Evolutionary conservation across 2,888 invertebrate species (phyloP), one percentile per base, ranked within the genome.

Genomic region (Scrobipalpa atriplicella): DNA sequence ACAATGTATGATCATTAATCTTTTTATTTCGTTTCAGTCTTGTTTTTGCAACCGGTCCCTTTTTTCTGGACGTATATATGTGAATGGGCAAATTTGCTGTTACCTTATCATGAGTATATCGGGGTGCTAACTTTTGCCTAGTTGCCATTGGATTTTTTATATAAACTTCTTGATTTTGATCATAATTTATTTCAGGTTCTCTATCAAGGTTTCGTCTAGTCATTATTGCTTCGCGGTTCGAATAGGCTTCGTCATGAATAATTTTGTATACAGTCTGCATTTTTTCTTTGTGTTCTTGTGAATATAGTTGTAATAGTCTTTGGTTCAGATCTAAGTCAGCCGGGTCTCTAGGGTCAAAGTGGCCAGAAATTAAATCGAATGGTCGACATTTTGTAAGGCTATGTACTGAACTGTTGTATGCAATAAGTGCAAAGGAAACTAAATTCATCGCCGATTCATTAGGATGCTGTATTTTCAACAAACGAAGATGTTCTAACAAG

Each of bases 331-430:
- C 36, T 38, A 58, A 7, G 36, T 38, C n/a, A 13, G 11, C 6
- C 7, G 58, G 58, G n/a, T 58, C 58, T 29, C 58, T 29, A 29
- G 58, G 58, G 29, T 58, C 58, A 36, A 58, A 58, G 16, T 58
- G 58, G 3, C 58, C 58, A n/a, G 38, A n/a, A n/a, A 58, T 58
- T 2, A 58, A 1, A 36, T 58, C 58, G 18, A 36, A 41, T n/a
- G 76, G 76, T 66, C 71, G 66, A 64, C 75, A 73, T 52, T 71
- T 70, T 0, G 72, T 73, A 8, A 75, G 72, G 60, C 71, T 72
- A 56, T 75, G 74, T 0, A 75, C 68, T 0, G 68, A 70, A 62
- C 68, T 73, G 61, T 76, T 78, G 29, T 75, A 74, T 0, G 70
- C 74, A 65, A 75, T 19, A 18, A 75, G 60, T 2, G 72, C 71